Evolutionary conservation across 2,888 invertebrate species (phyloP).

Genomic region (Pyrocoelia pectoralis): DNA sequence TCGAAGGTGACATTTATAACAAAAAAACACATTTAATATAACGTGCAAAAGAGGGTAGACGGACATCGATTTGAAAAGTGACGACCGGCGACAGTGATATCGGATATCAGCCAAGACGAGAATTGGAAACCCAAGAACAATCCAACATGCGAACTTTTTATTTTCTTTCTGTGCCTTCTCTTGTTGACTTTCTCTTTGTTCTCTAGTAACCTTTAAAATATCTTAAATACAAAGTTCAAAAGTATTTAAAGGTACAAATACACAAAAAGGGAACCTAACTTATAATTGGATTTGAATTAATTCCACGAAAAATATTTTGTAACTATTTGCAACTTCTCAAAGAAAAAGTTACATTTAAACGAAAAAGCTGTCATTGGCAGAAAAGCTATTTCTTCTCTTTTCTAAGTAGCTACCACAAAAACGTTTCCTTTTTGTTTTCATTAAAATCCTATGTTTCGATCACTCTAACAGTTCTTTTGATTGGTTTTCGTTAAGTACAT

Average conservation of each 20-base stretch:
- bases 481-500: no score
- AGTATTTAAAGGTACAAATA: constrained; percentile 1
- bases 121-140: constrained; percentile 38
- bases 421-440: no score
- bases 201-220: constrained; percentile 15
- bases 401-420: no score
- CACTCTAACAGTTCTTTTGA: no score
- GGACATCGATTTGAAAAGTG: constrained; percentile 39
- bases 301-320: background rate
- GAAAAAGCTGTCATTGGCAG: no score
- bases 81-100: constrained; percentile 41
- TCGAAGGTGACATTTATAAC: background rate
- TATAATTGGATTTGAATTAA: constrained; percentile 1
- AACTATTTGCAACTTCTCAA: background rate
- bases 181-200: constrained; percentile 32
- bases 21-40: constrained; percentile 9
- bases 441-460: no score
- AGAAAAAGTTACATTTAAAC: background rate
- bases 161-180: constrained; percentile 32
- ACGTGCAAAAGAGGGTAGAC: constrained; percentile 29
- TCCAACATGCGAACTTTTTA: constrained; percentile 40
- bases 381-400: no score
- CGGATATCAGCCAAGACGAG: constrained; percentile 37
- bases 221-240: constrained; percentile 7
- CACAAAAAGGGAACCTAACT: background rate